Evolutionary conservation across 2,113 vertebrate species (phyloP).

Genomic region (Alligator mississippiensis): DNA sequence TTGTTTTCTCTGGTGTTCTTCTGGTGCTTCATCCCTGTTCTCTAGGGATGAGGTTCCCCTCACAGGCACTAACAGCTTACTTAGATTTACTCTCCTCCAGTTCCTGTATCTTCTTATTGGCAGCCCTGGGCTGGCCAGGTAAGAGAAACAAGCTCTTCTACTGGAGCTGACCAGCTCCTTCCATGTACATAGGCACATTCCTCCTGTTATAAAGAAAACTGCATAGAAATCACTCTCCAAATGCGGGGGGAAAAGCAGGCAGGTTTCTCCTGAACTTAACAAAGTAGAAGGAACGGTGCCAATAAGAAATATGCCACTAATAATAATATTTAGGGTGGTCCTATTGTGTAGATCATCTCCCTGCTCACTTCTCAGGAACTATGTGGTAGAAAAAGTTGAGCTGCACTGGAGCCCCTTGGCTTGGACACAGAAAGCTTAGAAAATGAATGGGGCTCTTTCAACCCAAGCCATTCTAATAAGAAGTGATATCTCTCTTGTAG

Average conservation of each 20-base stretch:
- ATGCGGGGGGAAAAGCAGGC: not conserved
- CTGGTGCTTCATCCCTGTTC: not conserved
- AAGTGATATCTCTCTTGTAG: not conserved
- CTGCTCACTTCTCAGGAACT: not conserved
- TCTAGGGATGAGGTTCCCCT: not conserved
- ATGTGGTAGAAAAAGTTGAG: not conserved
- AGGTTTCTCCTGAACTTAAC: not conserved
- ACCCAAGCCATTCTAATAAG: not conserved
- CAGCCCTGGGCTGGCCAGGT: not conserved
- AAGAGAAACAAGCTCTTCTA: not conserved
- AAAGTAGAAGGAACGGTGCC: not conserved
- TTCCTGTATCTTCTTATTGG: not conserved
- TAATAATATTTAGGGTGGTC: not conserved
- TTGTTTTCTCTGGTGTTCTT: not conserved
- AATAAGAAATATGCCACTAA: not conserved
- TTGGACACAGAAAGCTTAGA: not conserved
- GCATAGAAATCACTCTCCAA: not conserved
- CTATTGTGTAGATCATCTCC: not conserved
- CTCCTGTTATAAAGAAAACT: not conserved
- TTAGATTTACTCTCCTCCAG: not conserved
- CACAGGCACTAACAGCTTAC: not conserved
- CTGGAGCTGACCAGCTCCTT: not conserved
- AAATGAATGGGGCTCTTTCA: not conserved
- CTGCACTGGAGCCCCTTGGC: not conserved
- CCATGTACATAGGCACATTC: not conserved